These are phyloP conservation scores for Acrocyrtus sp. DNA, from an alignment of 2,888 invertebrate species.

Conservation along the genomic window DNA sequence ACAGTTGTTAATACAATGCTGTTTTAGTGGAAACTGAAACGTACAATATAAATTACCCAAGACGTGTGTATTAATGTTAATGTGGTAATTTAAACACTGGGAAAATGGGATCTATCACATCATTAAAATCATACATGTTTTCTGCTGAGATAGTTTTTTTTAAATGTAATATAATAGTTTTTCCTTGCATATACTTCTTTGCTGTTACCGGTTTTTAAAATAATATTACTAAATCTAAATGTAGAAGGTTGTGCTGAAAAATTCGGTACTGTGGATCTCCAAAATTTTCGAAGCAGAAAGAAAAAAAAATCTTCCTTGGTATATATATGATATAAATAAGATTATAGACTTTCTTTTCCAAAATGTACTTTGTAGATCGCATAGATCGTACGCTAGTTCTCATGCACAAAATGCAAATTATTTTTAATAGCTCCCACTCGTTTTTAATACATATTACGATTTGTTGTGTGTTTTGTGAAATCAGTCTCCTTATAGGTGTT, in stretches of 20 bases:
- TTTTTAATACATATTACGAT: conserved; percentile 42
- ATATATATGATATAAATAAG: background rate
- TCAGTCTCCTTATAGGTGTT: conserved; percentile 53
- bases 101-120: conserved; percentile 45
- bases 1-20: background rate
- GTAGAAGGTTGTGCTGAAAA: conserved; percentile 30
- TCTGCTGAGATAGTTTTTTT: conserved; percentile 15
- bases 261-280: conserved; percentile 8
- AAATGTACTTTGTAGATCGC: background rate
- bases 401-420: conserved; percentile 19
- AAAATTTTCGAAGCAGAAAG: background rate
- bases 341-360: background rate
- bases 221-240: too few species aligned
- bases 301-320: conserved; percentile 1
- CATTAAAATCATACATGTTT: conserved; percentile 38
- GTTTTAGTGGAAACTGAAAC: background rate
- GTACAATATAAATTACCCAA: background rate
- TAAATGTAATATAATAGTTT: conserved; percentile 3
- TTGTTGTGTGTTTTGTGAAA: conserved; percentile 38
- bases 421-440: conserved; percentile 35
- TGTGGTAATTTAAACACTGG: conserved; percentile 11
- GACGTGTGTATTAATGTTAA: background rate
- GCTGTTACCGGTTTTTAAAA: background rate
- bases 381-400: background rate
- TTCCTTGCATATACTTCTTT: background rate